phyloP scores from a whole-genome alignment of 2,888 invertebrate genomes.

The Metacarcinus magister region DNA sequence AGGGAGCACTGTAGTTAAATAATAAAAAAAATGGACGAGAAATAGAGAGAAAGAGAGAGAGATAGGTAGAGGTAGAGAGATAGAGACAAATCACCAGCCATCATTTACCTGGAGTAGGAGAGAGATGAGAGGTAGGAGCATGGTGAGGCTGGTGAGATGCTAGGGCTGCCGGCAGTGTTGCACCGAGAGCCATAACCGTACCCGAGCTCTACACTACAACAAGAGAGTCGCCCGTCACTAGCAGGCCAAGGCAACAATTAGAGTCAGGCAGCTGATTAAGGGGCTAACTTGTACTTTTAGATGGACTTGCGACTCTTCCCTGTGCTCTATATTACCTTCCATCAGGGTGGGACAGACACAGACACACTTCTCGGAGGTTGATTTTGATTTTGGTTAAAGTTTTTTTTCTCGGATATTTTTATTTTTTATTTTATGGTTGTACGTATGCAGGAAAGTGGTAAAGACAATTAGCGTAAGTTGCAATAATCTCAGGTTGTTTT shows the following conservation, averaged over 20 bases:
- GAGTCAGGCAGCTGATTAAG: background rate
- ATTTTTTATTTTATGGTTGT: no score
- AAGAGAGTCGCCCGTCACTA: conserved; percentile 65
- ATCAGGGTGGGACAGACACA: background rate
- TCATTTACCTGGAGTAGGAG: conserved; percentile 82
- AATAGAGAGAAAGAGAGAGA: background rate
- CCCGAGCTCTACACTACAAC: conserved; percentile 77
- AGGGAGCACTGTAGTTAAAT: no score
- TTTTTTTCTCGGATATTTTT: no score
- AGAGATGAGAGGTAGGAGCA: conserved; percentile 82
- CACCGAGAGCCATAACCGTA: conserved; percentile 78
- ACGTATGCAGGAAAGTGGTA: no score
- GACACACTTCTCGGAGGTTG: background rate
- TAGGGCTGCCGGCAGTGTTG: conserved; percentile 78
- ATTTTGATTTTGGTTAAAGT: no score
- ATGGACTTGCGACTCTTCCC: background rate
- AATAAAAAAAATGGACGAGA: background rate
- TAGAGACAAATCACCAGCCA: background rate
- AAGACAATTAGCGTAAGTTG: no score
- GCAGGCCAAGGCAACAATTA: conserved; percentile 56
- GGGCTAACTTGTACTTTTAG: background rate
- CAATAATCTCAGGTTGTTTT: no score
- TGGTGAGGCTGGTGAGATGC: conserved; percentile 80
- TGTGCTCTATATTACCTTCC: background rate
- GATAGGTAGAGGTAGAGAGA: no score